phyloP scores from a whole-genome alignment of 2,113 vertebrate species.

The Monopterus albus region DNA sequence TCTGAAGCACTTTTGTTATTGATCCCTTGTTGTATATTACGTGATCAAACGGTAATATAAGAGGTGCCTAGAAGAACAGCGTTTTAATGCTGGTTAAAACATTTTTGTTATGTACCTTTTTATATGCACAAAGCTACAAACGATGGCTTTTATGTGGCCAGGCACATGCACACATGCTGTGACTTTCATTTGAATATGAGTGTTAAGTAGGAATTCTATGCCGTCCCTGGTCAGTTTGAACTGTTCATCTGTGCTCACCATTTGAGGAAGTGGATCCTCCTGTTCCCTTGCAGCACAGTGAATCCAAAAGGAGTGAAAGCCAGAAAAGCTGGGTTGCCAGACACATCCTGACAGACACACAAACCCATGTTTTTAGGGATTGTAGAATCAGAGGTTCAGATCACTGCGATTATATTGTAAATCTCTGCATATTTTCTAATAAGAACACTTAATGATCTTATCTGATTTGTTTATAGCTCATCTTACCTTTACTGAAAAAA shows the following conservation, averaged over 20 bases:
- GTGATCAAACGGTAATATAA: too few relatives aligned
- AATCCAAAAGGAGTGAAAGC: constrained; percentile 99
- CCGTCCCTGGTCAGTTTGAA: neutral
- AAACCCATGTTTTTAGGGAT: neutral
- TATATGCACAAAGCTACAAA: neutral
- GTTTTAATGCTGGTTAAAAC: neutral
- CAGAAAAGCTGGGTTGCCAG: constrained; percentile 94
- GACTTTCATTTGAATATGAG: neutral
- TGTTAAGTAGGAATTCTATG: neutral
- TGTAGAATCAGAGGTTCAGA: neutral
- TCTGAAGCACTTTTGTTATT: neutral
- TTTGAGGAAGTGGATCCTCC: constrained; percentile 94
- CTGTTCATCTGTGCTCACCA: constrained; percentile 85
- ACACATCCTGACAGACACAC: constrained; percentile 88
- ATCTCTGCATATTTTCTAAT: too few relatives aligned
- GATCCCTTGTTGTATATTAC: too few relatives aligned
- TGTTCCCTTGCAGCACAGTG: constrained; percentile 96
- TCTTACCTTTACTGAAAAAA: neutral
- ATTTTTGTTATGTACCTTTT: neutral
- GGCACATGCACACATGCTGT: neutral
- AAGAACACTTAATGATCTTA: too few relatives aligned
- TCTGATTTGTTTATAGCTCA: too few relatives aligned
- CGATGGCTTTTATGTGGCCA: neutral
- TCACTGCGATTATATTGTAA: neutral
- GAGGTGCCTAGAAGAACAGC: too few relatives aligned